Evolutionary conservation across 2,113 vertebrate species (phyloP), one percentile per base, ranked within the genome.

Genomic region (Machaerirhynchus nigripectus): DNA sequence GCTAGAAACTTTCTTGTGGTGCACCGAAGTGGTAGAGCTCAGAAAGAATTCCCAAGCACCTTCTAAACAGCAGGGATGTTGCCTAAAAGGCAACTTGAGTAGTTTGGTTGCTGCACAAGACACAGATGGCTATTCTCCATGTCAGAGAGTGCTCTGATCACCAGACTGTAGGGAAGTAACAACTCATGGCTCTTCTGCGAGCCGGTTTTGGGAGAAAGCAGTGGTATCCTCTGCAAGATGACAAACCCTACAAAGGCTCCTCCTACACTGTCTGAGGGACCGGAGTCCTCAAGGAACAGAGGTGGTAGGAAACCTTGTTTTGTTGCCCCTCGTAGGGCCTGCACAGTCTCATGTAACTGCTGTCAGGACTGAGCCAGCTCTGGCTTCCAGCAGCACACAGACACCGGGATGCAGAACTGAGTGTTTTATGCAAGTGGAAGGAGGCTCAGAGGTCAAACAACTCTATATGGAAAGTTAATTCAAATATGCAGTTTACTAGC

Each of bases 291-390:
- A 11, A 23, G 52, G 26, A 70, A 3, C 5, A 46, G 21, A 19
- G 27, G 10, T n/a, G 40, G 49, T 15, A 67, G 53, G 23, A 96
- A 86, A 61, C 5, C 6, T 56, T 18, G 12, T 16, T 50, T n/a
- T 47, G 69, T 4, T 55, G 3, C 1, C 47, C 55, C 17, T 67
- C 1, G 0, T 2, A 33, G 15, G 5, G 9, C 7, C 40, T 70
- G 17, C 8, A 10, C 6, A 35, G 17, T 28, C 3, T 74, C 24
- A 9, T 10, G 42, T 30, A 46, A 39, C 5, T 40, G 40, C 22
- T n/a, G 47, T 4, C 53, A 63, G 68, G n/a, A 13, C 33, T 27
- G 61, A 87, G 35, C 35, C 53, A 68, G 35, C 18, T 49, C 35
- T 49, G 59, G 13, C 42, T 55, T 55, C 19, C 82, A 75, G 22